These are phyloP conservation scores for Cinclus mexicanus DNA, from an alignment of 2,113 vertebrate species.

Conservation along the genomic window DNA sequence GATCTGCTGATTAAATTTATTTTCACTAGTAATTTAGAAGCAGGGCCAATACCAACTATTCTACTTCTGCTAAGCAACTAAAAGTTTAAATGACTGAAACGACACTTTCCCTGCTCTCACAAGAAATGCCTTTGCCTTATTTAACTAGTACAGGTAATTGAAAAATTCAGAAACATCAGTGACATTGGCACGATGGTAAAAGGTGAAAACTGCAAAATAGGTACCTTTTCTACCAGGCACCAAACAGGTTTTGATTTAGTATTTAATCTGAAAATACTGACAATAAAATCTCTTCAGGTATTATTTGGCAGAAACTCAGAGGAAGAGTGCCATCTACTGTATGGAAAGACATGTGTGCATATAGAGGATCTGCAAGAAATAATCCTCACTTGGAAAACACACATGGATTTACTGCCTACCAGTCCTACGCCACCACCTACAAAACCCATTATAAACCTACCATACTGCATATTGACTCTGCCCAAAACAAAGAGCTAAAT, in stretches of 20 bases:
- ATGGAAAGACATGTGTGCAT: not conserved
- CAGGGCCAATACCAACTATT: not conserved
- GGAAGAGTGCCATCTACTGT: conserved; percentile 35
- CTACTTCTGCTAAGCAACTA: not conserved
- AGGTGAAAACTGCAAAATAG: not conserved
- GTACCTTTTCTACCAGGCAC: not conserved
- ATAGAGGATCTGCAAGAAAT: not conserved
- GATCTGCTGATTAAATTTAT: not conserved
- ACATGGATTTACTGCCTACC: not conserved
- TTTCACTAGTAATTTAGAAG: not conserved
- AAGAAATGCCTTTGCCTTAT: not conserved
- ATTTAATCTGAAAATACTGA: not conserved
- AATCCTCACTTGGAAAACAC: not conserved
- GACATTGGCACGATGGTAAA: not conserved
- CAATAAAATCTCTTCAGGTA: not conserved
- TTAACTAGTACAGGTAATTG: not conserved
- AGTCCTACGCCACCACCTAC: not conserved
- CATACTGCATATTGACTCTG: not conserved
- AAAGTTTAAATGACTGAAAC: not conserved
- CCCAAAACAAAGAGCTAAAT: not conserved
- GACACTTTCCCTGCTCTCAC: not conserved
- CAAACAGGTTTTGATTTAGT: not conserved
- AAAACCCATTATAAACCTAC: not conserved
- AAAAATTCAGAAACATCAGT: not conserved
- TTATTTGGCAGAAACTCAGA: not conserved